These are phyloP conservation scores for Xiphorhynchus elegans DNA, from an alignment of 2,113 vertebrate genomes.

Conservation along the genomic window DNA sequence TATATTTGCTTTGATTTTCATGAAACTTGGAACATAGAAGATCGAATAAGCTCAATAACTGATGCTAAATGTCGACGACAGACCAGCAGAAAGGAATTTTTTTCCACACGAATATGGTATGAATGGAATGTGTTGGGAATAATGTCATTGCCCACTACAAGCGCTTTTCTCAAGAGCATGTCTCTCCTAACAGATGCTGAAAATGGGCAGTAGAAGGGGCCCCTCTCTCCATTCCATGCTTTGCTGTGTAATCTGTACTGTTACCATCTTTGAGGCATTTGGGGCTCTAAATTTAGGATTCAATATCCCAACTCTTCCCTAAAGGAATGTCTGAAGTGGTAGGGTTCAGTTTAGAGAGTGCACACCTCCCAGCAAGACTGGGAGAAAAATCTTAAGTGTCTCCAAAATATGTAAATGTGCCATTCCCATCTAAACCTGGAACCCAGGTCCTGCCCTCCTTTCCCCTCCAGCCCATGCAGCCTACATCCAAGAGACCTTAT, in stretches of 20 bases:
- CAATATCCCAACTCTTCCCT: neutral
- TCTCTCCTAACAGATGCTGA: neutral
- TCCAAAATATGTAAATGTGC: neutral
- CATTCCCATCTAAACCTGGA: neutral
- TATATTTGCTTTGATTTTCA: neutral
- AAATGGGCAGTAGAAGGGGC: neutral
- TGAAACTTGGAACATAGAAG: neutral
- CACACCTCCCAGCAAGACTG: neutral
- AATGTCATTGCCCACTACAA: neutral
- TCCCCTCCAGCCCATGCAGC: neutral
- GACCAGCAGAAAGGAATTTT: slow-evolving; percentile 23
- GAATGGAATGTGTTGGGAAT: neutral
- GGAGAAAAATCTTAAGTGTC: neutral
- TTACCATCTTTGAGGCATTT: neutral
- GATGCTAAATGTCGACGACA: slow-evolving; percentile 1
- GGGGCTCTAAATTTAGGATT: neutral
- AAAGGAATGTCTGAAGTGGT: neutral
- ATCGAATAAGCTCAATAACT: neutral
- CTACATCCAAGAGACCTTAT: neutral
- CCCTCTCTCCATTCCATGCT: neutral
- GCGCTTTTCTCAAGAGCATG: neutral
- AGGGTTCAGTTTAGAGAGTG: neutral
- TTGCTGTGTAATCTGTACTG: neutral
- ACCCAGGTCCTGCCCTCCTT: neutral
- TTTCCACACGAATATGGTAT: neutral